Evolutionary conservation across 1,140 invertebrate genomes (phyloP).

Genomic region (Popillia japonica): DNA sequence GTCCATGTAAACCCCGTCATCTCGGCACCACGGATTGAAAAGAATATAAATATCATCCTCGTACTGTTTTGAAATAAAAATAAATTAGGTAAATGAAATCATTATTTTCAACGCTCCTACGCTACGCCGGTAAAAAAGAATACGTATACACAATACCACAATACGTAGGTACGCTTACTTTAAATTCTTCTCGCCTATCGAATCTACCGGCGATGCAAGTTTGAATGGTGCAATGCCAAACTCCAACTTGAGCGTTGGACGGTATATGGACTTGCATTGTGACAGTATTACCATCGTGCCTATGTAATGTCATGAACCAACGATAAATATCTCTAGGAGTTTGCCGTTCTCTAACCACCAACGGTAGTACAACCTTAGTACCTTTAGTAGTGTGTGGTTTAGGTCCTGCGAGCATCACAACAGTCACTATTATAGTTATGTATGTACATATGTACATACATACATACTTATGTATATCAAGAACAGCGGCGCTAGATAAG

Average conservation of each 20-base stretch:
- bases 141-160: no score
- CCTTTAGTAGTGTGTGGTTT: slow-evolving; percentile 71
- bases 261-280: slow-evolving; percentile 71
- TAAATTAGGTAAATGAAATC: neutral
- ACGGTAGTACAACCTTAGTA: slow-evolving; percentile 68
- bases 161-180: slow-evolving; percentile 54
- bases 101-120: no score
- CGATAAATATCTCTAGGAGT: slow-evolving; percentile 66
- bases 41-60: slow-evolving; percentile 74
- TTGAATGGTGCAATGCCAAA: slow-evolving; percentile 73
- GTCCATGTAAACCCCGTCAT: slow-evolving; percentile 74
- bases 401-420: slow-evolving; percentile 62
- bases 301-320: slow-evolving; percentile 70
- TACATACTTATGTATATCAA: no score
- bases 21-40: slow-evolving; percentile 85
- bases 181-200: slow-evolving; percentile 64
- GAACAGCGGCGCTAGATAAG: no score
- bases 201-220: slow-evolving; percentile 65
- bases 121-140: no score
- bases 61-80: slow-evolving; percentile 49
- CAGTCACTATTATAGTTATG: neutral
- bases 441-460: no score
- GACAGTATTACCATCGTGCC: slow-evolving; percentile 67
- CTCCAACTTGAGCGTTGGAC: slow-evolving; percentile 69
- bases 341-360: slow-evolving; percentile 61